Evolutionary conservation across 2,797 vertebrate species (phyloP).

Genomic region (Euthynnus affinis): DNA sequence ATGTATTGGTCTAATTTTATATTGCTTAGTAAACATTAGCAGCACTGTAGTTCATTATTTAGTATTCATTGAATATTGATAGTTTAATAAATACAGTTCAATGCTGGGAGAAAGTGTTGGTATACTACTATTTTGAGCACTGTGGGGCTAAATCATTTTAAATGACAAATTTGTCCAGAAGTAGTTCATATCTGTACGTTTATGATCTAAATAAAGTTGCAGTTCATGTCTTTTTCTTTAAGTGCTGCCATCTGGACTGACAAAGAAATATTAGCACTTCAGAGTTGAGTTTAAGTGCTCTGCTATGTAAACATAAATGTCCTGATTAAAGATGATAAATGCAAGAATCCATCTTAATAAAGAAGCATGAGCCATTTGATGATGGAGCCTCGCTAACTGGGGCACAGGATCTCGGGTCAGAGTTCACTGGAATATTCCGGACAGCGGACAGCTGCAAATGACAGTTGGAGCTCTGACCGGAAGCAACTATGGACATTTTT

Average conservation of each 20-base stretch:
- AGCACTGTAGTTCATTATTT: background rate
- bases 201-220: background rate
- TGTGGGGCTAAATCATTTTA: background rate
- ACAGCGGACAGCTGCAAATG: slow-evolving; percentile 71
- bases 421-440: slow-evolving; percentile 70
- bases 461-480: slow-evolving; percentile 51
- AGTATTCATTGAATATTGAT: background rate
- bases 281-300: slow-evolving; percentile 21
- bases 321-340: slow-evolving; percentile 47
- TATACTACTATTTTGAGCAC: background rate
- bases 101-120: background rate
- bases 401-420: slow-evolving; percentile 52
- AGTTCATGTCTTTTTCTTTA: slow-evolving; percentile 20
- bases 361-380: slow-evolving; percentile 42
- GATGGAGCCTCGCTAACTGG: slow-evolving; percentile 45
- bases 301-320: slow-evolving; percentile 21
- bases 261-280: slow-evolving; percentile 8
- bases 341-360: slow-evolving; percentile 30
- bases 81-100: background rate
- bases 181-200: background rate
- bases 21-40: background rate
- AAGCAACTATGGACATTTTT: slow-evolving; percentile 40
- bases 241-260: slow-evolving; percentile 24
- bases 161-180: slow-evolving; percentile 4
- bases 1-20: background rate